These are phyloP conservation scores for Halesus radiatus DNA, from an alignment of 1,140 invertebrate genomes.

Conservation along the genomic window DNA sequence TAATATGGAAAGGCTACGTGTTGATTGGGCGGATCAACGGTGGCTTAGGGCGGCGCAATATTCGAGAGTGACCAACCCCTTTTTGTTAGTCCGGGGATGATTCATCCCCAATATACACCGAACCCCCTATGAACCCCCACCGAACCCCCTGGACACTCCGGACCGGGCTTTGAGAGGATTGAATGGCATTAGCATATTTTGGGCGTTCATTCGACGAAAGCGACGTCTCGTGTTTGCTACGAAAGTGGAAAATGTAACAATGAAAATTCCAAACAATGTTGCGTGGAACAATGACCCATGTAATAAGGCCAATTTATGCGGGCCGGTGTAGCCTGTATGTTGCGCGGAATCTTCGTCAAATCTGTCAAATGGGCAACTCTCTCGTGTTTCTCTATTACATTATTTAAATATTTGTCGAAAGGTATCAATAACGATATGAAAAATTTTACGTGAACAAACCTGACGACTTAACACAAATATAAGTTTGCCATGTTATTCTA, in stretches of 20 bases:
- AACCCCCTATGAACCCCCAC: not conserved
- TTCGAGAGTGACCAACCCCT: conserved; percentile 55
- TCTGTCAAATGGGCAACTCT: too few species aligned
- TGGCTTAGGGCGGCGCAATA: conserved; percentile 51
- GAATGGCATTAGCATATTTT: conserved; percentile 28
- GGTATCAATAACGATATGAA: too few species aligned
- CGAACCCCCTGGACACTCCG: too few species aligned
- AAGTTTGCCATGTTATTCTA: too few species aligned
- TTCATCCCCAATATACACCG: conserved; percentile 18
- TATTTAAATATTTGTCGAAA: too few species aligned
- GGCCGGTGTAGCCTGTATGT: too few species aligned
- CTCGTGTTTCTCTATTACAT: too few species aligned
- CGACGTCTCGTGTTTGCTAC: conserved; percentile 10
- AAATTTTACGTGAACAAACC: too few species aligned
- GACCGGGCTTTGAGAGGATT: conserved; percentile 16
- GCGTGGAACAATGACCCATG: too few species aligned
- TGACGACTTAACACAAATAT: too few species aligned
- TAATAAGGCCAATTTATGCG: too few species aligned
- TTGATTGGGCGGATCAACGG: conserved; percentile 53
- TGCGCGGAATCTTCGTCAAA: too few species aligned
- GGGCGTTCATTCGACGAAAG: not conserved
- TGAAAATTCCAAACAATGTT: not conserved
- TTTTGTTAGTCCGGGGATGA: conserved; percentile 46
- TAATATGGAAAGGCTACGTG: conserved; percentile 52
- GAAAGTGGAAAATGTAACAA: conserved; percentile 1